phyloP scores from a whole-genome alignment of 2,888 invertebrate genomes.

The Xanthia togata region DNA sequence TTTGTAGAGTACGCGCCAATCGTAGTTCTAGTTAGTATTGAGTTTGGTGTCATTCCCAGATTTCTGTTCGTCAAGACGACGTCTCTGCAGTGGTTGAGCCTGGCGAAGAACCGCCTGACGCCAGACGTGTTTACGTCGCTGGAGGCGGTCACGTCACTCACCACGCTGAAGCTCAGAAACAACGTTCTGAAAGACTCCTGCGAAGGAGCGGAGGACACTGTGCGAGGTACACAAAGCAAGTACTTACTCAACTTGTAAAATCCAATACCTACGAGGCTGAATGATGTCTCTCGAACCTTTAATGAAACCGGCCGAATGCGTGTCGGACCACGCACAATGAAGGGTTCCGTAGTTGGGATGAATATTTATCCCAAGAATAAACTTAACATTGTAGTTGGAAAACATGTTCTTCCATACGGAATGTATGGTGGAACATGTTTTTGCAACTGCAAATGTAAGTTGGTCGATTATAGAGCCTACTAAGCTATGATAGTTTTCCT shows the following conservation, averaged over 20 bases:
- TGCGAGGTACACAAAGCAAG: no score
- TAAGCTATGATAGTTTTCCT: no score
- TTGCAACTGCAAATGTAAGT: no score
- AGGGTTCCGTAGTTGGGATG: no score
- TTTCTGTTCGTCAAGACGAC: conserved; percentile 59
- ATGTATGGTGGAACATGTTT: no score
- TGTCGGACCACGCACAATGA: no score
- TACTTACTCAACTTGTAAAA: not conserved
- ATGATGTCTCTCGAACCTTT: not conserved
- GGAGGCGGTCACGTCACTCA: conserved; percentile 46
- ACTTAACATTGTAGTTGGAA: no score
- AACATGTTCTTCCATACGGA: no score
- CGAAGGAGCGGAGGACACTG: conserved; percentile 49
- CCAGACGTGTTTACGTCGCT: conserved; percentile 46
- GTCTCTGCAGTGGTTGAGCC: conserved; percentile 56
- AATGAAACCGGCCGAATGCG: no score
- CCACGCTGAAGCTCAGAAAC: conserved; percentile 54
- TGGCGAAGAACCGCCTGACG: conserved; percentile 64
- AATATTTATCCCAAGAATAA: no score
- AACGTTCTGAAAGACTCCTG: conserved; percentile 70
- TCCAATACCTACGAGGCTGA: not conserved
- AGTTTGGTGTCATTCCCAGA: conserved; percentile 45
- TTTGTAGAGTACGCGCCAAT: not conserved
- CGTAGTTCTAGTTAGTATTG: not conserved
- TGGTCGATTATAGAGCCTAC: no score